Conservation (phyloP, 2,797 vertebrate genomes). For the Nannoperca australis region DNA sequence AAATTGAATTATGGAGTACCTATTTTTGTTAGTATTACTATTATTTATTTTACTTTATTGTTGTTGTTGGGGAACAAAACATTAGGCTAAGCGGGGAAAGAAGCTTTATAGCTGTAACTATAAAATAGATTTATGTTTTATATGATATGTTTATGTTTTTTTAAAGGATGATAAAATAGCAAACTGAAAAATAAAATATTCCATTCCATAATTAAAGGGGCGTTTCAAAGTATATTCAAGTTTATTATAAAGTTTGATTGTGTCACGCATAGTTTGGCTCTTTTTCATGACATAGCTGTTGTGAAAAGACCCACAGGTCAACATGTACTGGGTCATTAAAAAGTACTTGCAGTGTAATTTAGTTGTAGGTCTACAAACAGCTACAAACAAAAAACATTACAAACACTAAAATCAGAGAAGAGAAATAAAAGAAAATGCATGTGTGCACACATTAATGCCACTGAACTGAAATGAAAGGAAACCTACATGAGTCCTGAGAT, state of each 20-base stretch:
- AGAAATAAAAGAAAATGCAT: neutral
- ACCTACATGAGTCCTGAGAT: constrained; percentile 1
- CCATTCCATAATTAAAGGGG: neutral
- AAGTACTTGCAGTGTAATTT: neutral
- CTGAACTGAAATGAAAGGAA: constrained; percentile 8
- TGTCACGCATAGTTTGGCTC: neutral
- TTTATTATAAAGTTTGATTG: neutral
- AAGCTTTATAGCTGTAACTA: neutral
- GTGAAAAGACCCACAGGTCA: neutral
- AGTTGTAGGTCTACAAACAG: neutral
- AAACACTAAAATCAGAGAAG: neutral
- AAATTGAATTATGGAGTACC: neutral
- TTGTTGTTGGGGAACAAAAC: neutral
- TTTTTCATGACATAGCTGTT: neutral
- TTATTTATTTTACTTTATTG: neutral
- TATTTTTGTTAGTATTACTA: neutral
- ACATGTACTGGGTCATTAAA: neutral
- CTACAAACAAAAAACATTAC: neutral
- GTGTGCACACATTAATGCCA: neutral
- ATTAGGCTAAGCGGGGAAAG: neutral
- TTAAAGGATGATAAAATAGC: neutral
- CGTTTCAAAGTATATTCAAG: neutral
- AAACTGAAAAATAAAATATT: neutral
- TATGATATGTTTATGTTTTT: neutral
- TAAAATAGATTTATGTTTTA: neutral